Evolutionary conservation across 2,797 vertebrate species (phyloP).

Genomic region (Alcedo atthis): DNA sequence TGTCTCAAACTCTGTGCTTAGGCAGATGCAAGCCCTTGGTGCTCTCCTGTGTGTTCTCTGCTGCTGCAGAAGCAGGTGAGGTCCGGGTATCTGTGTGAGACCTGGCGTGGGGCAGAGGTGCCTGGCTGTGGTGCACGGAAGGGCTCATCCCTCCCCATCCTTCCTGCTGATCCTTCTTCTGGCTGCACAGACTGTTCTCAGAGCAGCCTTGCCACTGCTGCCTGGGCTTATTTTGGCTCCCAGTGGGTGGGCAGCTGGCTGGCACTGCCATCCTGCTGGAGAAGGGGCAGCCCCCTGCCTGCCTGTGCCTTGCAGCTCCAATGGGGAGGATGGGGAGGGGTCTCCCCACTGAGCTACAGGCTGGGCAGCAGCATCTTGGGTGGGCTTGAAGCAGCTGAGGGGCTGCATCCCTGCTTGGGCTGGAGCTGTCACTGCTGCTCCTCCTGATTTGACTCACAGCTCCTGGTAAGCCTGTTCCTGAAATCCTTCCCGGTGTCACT

Average conservation of each 20-base stretch:
- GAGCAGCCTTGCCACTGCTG: not conserved
- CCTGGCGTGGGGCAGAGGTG: accelerated
- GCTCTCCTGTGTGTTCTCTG: not conserved
- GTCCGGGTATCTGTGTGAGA: not conserved
- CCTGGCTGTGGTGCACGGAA: not conserved
- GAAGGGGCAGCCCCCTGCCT: not conserved
- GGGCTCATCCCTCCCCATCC: not conserved
- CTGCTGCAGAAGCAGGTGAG: not conserved
- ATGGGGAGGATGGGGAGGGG: accelerated
- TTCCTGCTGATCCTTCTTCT: not conserved
- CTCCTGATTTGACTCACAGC: not conserved
- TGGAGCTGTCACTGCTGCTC: accelerated
- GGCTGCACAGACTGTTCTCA: not conserved
- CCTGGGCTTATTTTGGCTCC: slow-evolving; percentile 12
- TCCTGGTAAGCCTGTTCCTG: not conserved
- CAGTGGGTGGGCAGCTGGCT: slow-evolving; percentile 36
- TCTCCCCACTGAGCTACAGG: accelerated
- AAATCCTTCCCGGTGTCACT: not conserved
- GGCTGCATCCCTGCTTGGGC: not conserved
- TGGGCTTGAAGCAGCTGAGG: not conserved
- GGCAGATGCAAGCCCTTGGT: not conserved
- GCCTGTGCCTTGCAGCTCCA: not conserved
- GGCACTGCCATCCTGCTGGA: not conserved
- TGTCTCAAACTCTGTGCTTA: not conserved
- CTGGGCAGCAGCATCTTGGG: not conserved